Percentiles rank a stretch among this genome's conserved stretches.
Evolutionary conservation across 2,113 vertebrate species (phyloP).

Genomic region (Porphyrio hochstetteri): DNA sequence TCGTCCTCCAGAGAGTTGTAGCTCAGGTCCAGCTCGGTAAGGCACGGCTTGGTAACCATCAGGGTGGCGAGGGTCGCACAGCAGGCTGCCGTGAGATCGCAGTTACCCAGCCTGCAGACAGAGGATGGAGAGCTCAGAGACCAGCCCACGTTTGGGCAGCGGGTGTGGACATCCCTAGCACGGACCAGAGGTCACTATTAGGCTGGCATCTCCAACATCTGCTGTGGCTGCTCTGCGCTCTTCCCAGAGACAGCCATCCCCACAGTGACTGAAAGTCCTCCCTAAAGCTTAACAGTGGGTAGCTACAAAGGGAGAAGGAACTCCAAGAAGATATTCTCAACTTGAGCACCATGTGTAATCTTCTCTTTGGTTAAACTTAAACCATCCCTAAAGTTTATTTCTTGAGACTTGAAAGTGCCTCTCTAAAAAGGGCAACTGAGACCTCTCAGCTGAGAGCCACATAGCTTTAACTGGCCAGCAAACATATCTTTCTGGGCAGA

Average conservation of each 20-base stretch:
- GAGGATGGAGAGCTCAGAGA: background rate
- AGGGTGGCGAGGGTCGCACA: slow-evolving; percentile 54
- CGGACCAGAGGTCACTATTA: accelerated
- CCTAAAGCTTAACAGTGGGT: background rate
- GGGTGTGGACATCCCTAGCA: background rate
- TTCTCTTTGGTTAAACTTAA: background rate
- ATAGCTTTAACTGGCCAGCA: background rate
- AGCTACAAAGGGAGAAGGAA: background rate
- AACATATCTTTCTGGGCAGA: background rate
- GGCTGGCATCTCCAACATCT: accelerated
- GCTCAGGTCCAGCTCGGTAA: slow-evolving; percentile 70
- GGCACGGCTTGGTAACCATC: slow-evolving; percentile 58
- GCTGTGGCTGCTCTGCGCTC: background rate
- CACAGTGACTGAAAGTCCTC: background rate
- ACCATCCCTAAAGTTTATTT: background rate
- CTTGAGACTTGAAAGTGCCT: background rate
- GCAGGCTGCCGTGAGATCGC: slow-evolving; percentile 64
- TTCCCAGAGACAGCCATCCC: background rate
- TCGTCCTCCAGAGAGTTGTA: slow-evolving; percentile 65
- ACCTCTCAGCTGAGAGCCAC: background rate
- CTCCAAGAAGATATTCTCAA: background rate
- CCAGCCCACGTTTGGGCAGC: accelerated
- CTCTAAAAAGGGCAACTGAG: background rate
- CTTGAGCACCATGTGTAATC: background rate
- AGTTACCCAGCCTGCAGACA: slow-evolving; percentile 69